A percentile compares a stretch with the other conserved stretches of the same genome.
These are phyloP conservation scores for Macroteleia sp. DNA, from an alignment of 2,888 invertebrate genomes.

Conservation along the genomic window DNA sequence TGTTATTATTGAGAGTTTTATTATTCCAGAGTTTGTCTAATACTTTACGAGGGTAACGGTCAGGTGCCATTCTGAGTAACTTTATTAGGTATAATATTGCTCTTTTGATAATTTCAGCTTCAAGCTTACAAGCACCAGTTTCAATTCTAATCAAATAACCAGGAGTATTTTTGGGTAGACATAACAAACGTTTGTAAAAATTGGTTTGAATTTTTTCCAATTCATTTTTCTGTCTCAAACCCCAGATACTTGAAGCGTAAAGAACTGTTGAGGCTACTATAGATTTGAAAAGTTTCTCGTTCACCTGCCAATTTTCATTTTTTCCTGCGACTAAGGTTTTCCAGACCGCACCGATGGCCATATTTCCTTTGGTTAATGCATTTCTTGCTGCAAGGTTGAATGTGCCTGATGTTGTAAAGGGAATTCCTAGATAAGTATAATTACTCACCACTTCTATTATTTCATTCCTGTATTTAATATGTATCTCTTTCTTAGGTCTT, in stretches of 20 bases:
- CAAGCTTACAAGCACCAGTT: neutral
- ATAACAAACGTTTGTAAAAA: neutral
- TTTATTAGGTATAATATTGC: neutral
- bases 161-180: neutral
- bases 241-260: too few relatives aligned
- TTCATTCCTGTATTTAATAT: neutral
- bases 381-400: neutral
- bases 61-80: neutral
- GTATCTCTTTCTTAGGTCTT: neutral
- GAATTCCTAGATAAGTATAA: too few relatives aligned
- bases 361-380: neutral
- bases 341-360: conserved; percentile 7
- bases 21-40: too few relatives aligned
- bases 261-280: too few relatives aligned
- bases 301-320: conserved; percentile 3
- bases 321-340: neutral
- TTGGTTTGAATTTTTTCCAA: neutral
- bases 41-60: neutral
- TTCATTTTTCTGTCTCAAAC: too few relatives aligned
- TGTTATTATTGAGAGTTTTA: neutral
- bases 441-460: neutral
- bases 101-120: neutral
- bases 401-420: conserved; percentile 4
- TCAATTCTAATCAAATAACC: neutral
- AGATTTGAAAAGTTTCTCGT: too few relatives aligned